Evolutionary conservation across 2,113 vertebrate genomes (phyloP), one percentile per base, ranked within the genome.

Genomic region (Corythornis vintsioides): DNA sequence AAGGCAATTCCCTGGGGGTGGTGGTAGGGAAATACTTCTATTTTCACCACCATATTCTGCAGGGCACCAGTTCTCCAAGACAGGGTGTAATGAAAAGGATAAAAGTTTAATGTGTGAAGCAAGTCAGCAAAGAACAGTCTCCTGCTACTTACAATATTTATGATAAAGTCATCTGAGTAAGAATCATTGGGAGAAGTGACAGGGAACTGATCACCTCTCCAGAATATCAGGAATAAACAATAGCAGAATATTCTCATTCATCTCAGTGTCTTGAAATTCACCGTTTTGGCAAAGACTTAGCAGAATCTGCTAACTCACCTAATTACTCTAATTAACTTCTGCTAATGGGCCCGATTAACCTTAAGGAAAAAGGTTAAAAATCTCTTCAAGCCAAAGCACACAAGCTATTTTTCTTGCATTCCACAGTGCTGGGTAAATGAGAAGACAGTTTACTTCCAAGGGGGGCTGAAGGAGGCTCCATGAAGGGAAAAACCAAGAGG

Each of bases 301-400:
- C 48, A 86, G 80, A 91, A 79, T 17, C 79, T 76, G 48, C 76
- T 81, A 88, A 82, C 3, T 56, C 76, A 79, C 43, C 86, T 94
- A 91, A 95, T 93, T 92, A 53, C 60, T 72, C 38, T 84, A 95
- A 96, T 97, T 95, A 94, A 42, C 45, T 73, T 66, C 74, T 75
- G 76, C 60, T 94, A 96, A 96, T 40, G 90, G 60, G 71, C n/a
- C 65, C 43, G 87, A 94, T 94, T 97, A 94, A 96, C 89, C 74
- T 92, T 70, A 92, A 43, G 66, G 86, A 65, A 59, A 59, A 93
- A 95, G 93, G 77, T 94, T 93, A 94, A 89, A 94, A 69, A 24
- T 29, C 52, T 78, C 89, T 55, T 76, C 75, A n/a, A 70, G 79
- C 61, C 82, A 24, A 31, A 59, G 76, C 2, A 7, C 57, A 26